Conservation (phyloP, 2,113 vertebrate genomes). For the Raja brachyura region DNA sequence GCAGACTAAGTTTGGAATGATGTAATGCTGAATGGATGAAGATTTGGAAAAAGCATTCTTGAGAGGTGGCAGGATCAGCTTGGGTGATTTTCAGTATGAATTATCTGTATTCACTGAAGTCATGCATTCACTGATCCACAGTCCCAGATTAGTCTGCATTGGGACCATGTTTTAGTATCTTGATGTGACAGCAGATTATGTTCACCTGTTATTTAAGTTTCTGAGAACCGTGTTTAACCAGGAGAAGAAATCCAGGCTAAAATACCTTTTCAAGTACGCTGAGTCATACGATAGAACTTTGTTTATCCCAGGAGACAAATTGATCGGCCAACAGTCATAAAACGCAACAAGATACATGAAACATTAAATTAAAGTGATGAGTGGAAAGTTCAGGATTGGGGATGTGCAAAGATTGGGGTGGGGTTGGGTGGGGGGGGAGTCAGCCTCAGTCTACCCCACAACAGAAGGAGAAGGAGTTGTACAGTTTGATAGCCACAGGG, state of each 20-base stretch:
- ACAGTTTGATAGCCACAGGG: no score
- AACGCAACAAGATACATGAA: no score
- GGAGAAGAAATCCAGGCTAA: not conserved
- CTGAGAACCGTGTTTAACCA: not conserved
- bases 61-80: not conserved
- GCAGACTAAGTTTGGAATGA: not conserved
- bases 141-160: not conserved
- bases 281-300: not conserved
- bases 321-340: no score
- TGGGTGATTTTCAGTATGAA: no score
- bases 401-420: no score
- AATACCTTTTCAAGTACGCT: not conserved
- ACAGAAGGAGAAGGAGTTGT: no score
- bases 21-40: not conserved
- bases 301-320: no score
- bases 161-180: not conserved
- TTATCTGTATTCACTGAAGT: not conserved
- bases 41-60: no score
- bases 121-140: not conserved
- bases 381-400: no score
- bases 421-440: no score
- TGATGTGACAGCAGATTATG: not conserved
- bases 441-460: no score
- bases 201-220: not conserved
- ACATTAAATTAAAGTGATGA: no score